Evolutionary conservation across 1,140 invertebrate species (phyloP).

Genomic region (Macrobrachium rosenbergii): DNA sequence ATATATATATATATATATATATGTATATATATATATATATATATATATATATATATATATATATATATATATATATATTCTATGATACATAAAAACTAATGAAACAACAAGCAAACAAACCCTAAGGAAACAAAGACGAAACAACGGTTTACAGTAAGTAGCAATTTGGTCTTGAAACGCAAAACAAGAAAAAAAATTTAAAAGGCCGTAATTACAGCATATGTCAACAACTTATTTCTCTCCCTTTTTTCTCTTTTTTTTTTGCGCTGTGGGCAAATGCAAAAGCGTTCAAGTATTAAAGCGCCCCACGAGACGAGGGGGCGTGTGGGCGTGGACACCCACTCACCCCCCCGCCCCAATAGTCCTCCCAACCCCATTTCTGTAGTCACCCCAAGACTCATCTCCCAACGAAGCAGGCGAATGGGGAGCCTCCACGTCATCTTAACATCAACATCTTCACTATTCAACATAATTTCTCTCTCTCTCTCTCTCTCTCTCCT

Average conservation of each 20-base stretch:
- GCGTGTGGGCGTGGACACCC: background rate
- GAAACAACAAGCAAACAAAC: background rate
- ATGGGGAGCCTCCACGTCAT: background rate
- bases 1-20: slow-evolving; percentile 17
- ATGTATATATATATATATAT: background rate
- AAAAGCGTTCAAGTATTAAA: too few relatives aligned
- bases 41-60: background rate
- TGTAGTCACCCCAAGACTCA: background rate
- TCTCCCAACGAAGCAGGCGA: background rate
- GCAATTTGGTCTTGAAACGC: too few relatives aligned
- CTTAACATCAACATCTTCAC: background rate
- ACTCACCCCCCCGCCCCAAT: background rate
- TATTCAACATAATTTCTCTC: background rate
- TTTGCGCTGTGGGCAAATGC: too few relatives aligned
- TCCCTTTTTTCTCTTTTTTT: too few relatives aligned
- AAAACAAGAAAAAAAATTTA: too few relatives aligned
- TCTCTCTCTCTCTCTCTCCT: background rate
- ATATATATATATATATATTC: too few relatives aligned
- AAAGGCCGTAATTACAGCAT: too few relatives aligned
- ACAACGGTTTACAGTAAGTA: too few relatives aligned
- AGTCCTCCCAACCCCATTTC: background rate
- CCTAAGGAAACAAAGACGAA: too few relatives aligned
- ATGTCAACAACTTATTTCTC: background rate
- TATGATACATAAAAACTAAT: background rate
- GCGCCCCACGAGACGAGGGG: background rate